Conservation (phyloP, 2,797 vertebrate genomes). For the Sphenodon punctatus region DNA sequence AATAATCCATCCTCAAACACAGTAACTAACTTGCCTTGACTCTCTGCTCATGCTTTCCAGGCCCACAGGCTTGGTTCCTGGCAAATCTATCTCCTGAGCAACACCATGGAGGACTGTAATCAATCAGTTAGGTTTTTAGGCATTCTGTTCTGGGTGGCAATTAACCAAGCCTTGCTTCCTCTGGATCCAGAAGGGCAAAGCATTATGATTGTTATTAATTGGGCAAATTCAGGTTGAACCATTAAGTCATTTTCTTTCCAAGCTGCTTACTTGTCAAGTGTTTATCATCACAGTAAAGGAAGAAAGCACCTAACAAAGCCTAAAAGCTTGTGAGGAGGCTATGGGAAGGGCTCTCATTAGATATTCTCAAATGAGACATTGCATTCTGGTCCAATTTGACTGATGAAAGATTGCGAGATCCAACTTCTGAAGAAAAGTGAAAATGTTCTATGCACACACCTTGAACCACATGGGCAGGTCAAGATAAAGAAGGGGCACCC, state of each 20-base stretch:
- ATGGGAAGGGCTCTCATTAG: constrained; percentile 3
- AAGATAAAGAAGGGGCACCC: no score
- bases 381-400: constrained; percentile 8
- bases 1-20: background rate
- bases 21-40: constrained; percentile 1
- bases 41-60: constrained; percentile 6
- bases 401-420: background rate
- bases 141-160: constrained; percentile 6
- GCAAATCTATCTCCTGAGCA: constrained; percentile 5
- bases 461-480: no score
- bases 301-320: constrained; percentile 42
- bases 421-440: constrained; percentile 23
- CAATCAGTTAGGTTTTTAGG: background rate
- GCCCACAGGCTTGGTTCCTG: background rate
- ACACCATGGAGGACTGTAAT: background rate
- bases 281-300: constrained; percentile 41
- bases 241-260: constrained; percentile 40
- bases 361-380: constrained; percentile 45
- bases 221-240: constrained; percentile 19
- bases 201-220: constrained; percentile 41
- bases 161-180: constrained; percentile 2
- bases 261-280: constrained; percentile 47
- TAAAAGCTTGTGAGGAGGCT: background rate
- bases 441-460: constrained; percentile 17
- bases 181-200: constrained; percentile 20